phyloP scores from a whole-genome alignment of 2,888 invertebrate species.

The Perizoma affinitatum region DNA sequence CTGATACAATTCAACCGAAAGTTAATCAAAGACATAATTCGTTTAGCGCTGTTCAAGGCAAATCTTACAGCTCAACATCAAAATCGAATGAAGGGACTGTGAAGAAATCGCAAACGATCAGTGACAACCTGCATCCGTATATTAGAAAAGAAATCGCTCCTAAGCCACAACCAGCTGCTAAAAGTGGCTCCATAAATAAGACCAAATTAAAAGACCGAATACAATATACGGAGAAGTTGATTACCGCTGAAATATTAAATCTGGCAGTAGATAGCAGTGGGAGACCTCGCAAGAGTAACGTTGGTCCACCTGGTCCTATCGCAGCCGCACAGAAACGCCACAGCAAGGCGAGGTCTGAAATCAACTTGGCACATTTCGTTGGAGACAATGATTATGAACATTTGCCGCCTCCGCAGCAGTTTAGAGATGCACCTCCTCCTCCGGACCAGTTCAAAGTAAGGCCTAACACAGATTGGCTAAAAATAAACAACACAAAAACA shows the following conservation, averaged over 20 bases:
- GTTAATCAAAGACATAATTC: slow-evolving; percentile 76
- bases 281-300: slow-evolving; percentile 61
- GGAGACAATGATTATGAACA: slow-evolving; percentile 88
- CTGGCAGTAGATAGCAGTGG: slow-evolving; percentile 65
- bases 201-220: slow-evolving; percentile 74
- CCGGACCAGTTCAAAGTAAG: slow-evolving; percentile 87
- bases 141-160: slow-evolving; percentile 77
- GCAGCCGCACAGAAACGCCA: slow-evolving; percentile 64
- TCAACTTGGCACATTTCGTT: slow-evolving; percentile 81
- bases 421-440: slow-evolving; percentile 91
- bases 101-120: slow-evolving; percentile 76
- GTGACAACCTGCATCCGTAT: slow-evolving; percentile 79
- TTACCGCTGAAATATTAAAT: slow-evolving; percentile 78
- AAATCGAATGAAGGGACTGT: slow-evolving; percentile 68
- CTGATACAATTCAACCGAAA: slow-evolving; percentile 60
- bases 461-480: no score
- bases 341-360: slow-evolving; percentile 84
- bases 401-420: slow-evolving; percentile 93
- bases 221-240: slow-evolving; percentile 77
- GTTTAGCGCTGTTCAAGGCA: slow-evolving; percentile 76
- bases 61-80: slow-evolving; percentile 60
- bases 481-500: slow-evolving; percentile 18
- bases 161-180: slow-evolving; percentile 52
- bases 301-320: slow-evolving; percentile 47
- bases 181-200: slow-evolving; percentile 52